Base-by-base conservation (phyloP, 2,113 vertebrate genomes). In the Antennarius striatus region DNA sequence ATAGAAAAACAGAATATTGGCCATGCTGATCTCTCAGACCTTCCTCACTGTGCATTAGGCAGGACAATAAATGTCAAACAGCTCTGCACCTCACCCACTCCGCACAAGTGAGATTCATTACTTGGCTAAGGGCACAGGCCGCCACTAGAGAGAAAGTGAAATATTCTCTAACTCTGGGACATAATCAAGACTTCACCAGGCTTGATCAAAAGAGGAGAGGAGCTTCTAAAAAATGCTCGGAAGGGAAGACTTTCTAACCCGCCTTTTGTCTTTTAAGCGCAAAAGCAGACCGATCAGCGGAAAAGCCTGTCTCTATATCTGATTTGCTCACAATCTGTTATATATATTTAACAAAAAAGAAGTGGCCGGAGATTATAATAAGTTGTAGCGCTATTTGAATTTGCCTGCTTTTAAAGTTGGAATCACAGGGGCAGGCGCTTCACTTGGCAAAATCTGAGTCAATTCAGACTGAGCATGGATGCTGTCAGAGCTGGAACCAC, bases 1-100 rank as follows among this genome's bases (percentile, higher is more conserved):
- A 74, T 1, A n/a, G 64, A 58, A 73, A 81, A 82, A 81, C 63
- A 56, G 50, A 74, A 46, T 69, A 84, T 87, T 84, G 79, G 66
- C 77, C 64, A 57, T 10, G 51, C 73, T 77, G 81, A 88, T 86
- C 84, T 81, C 54, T 57, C 43, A 72, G 69, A 79, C 77, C 75
- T 84, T 75, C 74, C 69, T 82, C 68, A 56, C 80, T 63, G 66
- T 75, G 73, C 79, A 84, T 84, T 79, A 88, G 75, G 69, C 83
- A 75, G 69, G 88, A 90, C 87, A 90, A 90, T 89, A 91, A 90
- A 93, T 90, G 89, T 91, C 91, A 93, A 90, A 85, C 79, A 83
- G 81, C 77, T 72, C 75, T 36, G 69, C 73, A 79, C 83, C 63
- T 81, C 80, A 83, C 63, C 82, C 81, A 43, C 78, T 78, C 73